These are phyloP conservation scores for Orchesellides sinensis DNA, from an alignment of 2,888 invertebrate genomes.

Conservation along the genomic window DNA sequence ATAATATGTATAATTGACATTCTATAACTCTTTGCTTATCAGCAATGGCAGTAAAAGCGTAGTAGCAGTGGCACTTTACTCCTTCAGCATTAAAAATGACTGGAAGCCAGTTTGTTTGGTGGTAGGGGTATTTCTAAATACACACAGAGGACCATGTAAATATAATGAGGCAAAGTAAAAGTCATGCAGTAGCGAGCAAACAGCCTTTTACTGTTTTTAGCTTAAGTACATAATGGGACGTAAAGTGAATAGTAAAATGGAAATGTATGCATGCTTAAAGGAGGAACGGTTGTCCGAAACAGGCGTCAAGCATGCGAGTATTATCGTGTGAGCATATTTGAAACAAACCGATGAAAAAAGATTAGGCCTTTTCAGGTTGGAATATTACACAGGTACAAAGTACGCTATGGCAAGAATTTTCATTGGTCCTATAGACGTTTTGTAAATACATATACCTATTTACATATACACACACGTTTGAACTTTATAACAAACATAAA, in stretches of 20 bases:
- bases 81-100: not conserved
- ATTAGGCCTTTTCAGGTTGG: too few relatives aligned
- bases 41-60: not conserved
- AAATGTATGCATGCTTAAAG: conserved; percentile 46
- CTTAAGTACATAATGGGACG: conserved; percentile 52
- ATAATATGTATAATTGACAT: conserved; percentile 33
- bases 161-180: conserved; percentile 32
- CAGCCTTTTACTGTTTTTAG: conserved; percentile 25
- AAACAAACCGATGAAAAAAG: conserved; percentile 3
- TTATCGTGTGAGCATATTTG: too few relatives aligned
- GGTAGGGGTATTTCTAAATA: too few relatives aligned
- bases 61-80: not conserved
- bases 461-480: too few relatives aligned
- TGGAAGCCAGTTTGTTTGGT: conserved; percentile 2
- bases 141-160: too few relatives aligned
- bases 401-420: too few relatives aligned
- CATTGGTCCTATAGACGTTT: too few relatives aligned
- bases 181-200: conserved; percentile 32
- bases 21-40: conserved; percentile 15
- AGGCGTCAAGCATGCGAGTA: conserved; percentile 56
- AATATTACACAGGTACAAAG: too few relatives aligned
- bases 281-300: conserved; percentile 50
- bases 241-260: conserved; percentile 45
- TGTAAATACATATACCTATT: too few relatives aligned
- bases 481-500: too few relatives aligned